Conservation (phyloP, 2,888 invertebrate genomes). For the Pediacus dermestoides region DNA sequence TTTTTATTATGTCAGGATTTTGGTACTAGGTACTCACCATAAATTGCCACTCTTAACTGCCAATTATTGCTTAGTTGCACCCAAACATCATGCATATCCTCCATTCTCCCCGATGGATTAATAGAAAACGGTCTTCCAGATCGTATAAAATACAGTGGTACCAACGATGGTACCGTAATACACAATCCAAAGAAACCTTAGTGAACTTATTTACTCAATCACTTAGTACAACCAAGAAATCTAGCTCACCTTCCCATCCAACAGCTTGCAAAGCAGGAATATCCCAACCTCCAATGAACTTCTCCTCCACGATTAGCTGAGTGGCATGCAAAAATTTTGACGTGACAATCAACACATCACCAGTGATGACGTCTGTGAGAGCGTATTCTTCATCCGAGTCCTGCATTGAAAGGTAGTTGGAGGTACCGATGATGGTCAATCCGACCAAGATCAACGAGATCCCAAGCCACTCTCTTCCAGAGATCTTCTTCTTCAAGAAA, state of each 20-base stretch:
- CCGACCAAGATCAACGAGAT: slow-evolving; percentile 71
- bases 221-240: too few species aligned
- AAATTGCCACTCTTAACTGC: slow-evolving; percentile 62
- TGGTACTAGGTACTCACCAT: too few species aligned
- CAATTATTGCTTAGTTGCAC: slow-evolving; percentile 70
- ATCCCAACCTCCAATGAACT: slow-evolving; percentile 77
- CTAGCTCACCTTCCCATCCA: slow-evolving; percentile 90
- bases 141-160: slow-evolving; percentile 79
- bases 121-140: slow-evolving; percentile 73
- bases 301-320: slow-evolving; percentile 95
- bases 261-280: slow-evolving; percentile 88
- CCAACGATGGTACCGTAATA: slow-evolving; percentile 59
- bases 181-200: slow-evolving; percentile 73
- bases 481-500: slow-evolving; percentile 67
- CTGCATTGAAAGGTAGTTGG: slow-evolving; percentile 60
- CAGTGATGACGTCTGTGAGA: slow-evolving; percentile 76
- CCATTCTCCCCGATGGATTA: slow-evolving; percentile 71
- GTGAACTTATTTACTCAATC: too few species aligned
- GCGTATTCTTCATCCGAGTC: slow-evolving; percentile 49
- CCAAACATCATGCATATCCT: slow-evolving; percentile 82
- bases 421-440: slow-evolving; percentile 66
- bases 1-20: too few species aligned
- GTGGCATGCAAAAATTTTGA: slow-evolving; percentile 80
- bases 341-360: slow-evolving; percentile 69
- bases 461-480: slow-evolving; percentile 70